These are phyloP conservation scores for Chymomyza fuscimana DNA, from an alignment of 2,888 invertebrate genomes.

Conservation along the genomic window DNA sequence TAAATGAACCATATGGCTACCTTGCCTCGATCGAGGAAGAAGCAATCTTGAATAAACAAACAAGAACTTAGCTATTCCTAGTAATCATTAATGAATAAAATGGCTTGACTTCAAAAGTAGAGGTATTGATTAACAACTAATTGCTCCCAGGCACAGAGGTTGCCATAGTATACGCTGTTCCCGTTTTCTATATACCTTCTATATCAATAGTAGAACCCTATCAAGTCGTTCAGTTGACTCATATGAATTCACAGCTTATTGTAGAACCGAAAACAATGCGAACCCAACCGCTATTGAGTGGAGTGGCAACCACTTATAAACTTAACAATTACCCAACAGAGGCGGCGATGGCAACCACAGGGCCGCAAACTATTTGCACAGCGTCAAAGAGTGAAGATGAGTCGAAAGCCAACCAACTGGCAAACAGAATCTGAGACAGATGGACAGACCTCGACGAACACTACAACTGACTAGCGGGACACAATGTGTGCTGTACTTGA, in stretches of 20 bases:
- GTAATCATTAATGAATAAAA: not conserved
- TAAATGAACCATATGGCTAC: too few species aligned
- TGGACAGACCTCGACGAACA: not conserved
- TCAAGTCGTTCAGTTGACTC: not conserved
- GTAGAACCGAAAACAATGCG: not conserved
- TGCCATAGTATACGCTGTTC: not conserved
- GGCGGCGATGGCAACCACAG: constrained; percentile 21
- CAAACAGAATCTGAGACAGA: not conserved
- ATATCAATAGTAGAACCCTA: not conserved
- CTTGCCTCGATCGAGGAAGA: too few species aligned
- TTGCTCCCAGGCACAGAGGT: not conserved
- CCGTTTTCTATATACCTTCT: not conserved
- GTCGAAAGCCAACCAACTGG: not conserved
- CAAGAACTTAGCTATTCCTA: not conserved
- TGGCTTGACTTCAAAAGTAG: not conserved
- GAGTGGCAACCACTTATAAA: constrained; percentile 55
- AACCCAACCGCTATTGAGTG: constrained; percentile 34
- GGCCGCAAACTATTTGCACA: constrained; percentile 50
- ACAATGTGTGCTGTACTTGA: constrained; percentile 4
- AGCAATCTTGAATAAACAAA: too few species aligned
- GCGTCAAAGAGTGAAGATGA: constrained; percentile 31
- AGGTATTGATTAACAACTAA: not conserved
- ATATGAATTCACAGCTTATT: not conserved
- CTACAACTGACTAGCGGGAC: not conserved
- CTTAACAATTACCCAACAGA: constrained; percentile 62